Conservation (phyloP, 2,113 vertebrate species). For the Atlantisia rogersi region DNA sequence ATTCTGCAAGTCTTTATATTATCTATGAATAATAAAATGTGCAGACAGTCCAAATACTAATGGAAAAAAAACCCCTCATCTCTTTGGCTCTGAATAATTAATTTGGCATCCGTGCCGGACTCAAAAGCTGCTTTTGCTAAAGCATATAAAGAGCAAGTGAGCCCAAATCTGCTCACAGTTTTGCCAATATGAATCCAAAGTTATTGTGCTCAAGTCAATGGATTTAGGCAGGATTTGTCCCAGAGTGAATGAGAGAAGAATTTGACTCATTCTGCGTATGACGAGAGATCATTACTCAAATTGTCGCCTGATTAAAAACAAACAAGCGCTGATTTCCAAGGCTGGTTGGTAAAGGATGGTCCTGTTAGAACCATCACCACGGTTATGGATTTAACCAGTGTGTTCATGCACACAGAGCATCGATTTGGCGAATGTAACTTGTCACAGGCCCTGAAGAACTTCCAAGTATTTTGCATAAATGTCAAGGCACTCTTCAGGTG, state of each 20-base stretch:
- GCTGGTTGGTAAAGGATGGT: not conserved
- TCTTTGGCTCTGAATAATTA: conserved; percentile 43
- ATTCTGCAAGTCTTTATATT: not conserved
- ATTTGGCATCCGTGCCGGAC: conserved; percentile 1
- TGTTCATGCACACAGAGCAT: not conserved
- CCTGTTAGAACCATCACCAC: not conserved
- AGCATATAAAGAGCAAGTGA: not conserved
- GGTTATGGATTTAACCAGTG: not conserved
- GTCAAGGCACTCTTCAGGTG: not conserved
- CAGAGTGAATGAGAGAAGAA: not conserved
- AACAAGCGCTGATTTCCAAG: not conserved
- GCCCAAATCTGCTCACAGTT: conserved; percentile 1
- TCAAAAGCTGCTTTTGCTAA: conserved; percentile 24
- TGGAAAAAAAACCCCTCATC: not conserved
- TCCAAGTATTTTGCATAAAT: not conserved
- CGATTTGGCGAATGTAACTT: not conserved
- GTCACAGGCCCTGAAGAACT: not conserved
- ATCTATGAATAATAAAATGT: not conserved
- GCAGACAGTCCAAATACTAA: not conserved
- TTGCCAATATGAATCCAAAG: not conserved
- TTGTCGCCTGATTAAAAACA: not conserved
- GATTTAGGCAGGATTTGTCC: conserved; percentile 8
- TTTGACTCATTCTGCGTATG: not conserved
- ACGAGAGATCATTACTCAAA: not conserved
- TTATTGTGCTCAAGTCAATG: conserved; percentile 5